Conservation (phyloP, 1,140 invertebrate genomes). For the Venustaconcha ellipsiformis region DNA sequence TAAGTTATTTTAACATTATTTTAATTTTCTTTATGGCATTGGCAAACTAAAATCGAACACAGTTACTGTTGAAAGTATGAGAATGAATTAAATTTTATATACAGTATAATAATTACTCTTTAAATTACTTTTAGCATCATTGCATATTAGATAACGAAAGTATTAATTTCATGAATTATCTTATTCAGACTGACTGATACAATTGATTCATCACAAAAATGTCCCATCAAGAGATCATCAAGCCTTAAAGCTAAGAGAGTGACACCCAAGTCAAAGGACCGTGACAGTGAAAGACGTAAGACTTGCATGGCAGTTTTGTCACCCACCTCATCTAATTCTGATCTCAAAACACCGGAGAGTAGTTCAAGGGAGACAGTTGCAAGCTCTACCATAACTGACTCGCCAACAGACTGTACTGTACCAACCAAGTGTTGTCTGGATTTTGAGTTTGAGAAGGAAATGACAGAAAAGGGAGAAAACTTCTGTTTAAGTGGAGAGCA, state of each 20-base stretch:
- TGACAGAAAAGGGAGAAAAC: background rate
- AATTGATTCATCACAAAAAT: constrained; percentile 18
- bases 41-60: too few relatives aligned
- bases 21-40: too few relatives aligned
- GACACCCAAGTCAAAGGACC: constrained; percentile 34
- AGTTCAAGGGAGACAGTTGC: too few relatives aligned
- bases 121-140: too few relatives aligned
- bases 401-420: constrained; percentile 1
- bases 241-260: constrained; percentile 51
- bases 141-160: too few relatives aligned
- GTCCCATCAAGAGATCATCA: constrained; percentile 48
- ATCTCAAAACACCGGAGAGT: too few relatives aligned
- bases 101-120: too few relatives aligned
- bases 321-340: constrained; percentile 24
- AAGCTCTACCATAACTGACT: too few relatives aligned
- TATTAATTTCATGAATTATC: too few relatives aligned
- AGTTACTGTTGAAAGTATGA: too few relatives aligned
- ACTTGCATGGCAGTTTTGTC: constrained; percentile 57
- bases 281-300: constrained; percentile 50
- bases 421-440: background rate
- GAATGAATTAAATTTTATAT: too few relatives aligned
- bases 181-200: background rate
- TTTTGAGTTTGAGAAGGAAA: background rate
- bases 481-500: constrained; percentile 10
- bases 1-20: too few relatives aligned